These are phyloP conservation scores for Bufotes viridis DNA, from an alignment of 2,797 vertebrate species.

Conservation along the genomic window DNA sequence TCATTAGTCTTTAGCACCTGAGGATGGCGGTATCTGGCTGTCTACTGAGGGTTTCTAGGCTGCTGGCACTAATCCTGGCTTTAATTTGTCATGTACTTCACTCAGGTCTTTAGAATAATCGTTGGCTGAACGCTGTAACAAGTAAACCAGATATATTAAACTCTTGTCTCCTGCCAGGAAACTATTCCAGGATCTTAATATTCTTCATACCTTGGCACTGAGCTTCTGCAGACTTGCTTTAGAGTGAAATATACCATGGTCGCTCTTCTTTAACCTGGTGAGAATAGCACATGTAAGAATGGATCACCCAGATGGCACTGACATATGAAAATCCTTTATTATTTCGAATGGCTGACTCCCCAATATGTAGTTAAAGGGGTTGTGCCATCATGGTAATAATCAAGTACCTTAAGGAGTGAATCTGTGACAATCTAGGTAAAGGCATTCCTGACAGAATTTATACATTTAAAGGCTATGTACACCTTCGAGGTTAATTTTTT, in stretches of 20 bases:
- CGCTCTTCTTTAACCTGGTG: conserved; percentile 80
- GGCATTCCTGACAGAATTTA: too few species aligned
- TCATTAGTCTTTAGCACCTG: background rate
- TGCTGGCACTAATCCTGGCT: conserved; percentile 14
- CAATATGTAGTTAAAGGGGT: too few species aligned
- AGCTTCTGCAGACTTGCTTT: conserved; percentile 85
- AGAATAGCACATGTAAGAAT: background rate
- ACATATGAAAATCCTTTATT: background rate
- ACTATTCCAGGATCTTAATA: background rate
- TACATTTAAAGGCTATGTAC: too few species aligned
- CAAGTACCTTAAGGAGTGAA: too few species aligned
- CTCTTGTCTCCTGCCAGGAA: conserved; percentile 40
- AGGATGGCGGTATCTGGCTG: background rate
- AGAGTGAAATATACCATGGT: conserved; percentile 87
- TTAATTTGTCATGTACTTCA: conserved; percentile 35
- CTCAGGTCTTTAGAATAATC: conserved; percentile 46
- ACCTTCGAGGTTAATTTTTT: too few species aligned
- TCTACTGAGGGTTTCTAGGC: background rate
- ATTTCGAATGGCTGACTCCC: too few species aligned
- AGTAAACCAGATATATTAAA: conserved; percentile 41
- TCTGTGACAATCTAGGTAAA: too few species aligned
- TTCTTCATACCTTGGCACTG: conserved; percentile 79
- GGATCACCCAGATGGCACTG: background rate
- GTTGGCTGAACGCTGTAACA: conserved; percentile 19
- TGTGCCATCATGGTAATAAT: too few species aligned